Evolutionary conservation across 2,888 invertebrate species (phyloP).

Genomic region (Anagyrus pseudococci): DNA sequence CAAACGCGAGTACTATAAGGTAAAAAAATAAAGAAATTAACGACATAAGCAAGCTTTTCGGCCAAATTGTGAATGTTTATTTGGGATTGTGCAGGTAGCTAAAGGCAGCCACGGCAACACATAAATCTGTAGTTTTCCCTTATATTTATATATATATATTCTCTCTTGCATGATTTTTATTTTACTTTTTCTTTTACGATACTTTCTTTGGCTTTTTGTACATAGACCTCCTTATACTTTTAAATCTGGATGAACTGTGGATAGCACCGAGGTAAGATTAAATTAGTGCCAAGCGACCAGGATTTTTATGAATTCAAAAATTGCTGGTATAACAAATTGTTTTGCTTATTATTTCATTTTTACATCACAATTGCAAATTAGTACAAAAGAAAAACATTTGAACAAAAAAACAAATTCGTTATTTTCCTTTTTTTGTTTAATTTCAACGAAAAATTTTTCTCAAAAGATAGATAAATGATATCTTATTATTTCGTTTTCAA

Average conservation of each 20-base stretch:
- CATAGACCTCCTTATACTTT: conserved; percentile 26
- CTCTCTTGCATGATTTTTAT: conserved; percentile 27
- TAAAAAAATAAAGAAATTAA: conserved; percentile 20
- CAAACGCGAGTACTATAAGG: too few species aligned
- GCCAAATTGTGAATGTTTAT: conserved; percentile 22
- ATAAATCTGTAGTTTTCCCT: conserved; percentile 13
- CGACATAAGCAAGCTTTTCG: conserved; percentile 24
- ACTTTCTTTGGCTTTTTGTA: conserved; percentile 33
- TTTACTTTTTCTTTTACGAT: conserved; percentile 12
- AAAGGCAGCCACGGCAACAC: conserved; percentile 13
- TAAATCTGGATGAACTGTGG: conserved; percentile 32
- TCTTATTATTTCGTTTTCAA: too few species aligned
- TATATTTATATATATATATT: conserved; percentile 5
- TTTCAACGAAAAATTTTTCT: conserved; percentile 7
- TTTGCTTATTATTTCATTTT: too few species aligned
- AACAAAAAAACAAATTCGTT: too few species aligned
- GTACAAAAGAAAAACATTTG: conserved; percentile 21
- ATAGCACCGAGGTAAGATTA: conserved; percentile 38
- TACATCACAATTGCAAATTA: conserved; percentile 18
- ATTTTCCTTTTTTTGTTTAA: too few species aligned
- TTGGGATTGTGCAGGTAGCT: conserved; percentile 41
- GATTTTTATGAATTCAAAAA: conserved; percentile 6
- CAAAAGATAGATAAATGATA: conserved; percentile 5
- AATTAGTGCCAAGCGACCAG: conserved; percentile 13
- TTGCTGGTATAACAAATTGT: conserved; percentile 24